Evolutionary conservation across 2,888 invertebrate genomes (phyloP), one percentile per base, ranked within the genome.

Genomic region (Drosophila koepferae): DNA sequence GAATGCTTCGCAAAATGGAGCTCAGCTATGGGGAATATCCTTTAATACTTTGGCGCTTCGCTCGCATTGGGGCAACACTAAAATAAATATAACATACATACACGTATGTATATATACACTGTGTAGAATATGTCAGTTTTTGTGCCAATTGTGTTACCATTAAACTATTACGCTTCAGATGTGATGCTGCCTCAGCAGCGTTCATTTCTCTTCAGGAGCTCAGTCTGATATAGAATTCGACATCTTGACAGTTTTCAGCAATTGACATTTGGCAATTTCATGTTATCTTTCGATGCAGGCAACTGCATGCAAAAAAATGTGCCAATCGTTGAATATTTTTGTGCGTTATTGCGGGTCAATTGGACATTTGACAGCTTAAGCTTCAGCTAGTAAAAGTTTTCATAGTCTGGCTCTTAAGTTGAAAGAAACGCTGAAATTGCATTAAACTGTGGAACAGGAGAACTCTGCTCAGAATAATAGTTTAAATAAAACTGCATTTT

Each of bases 121-220:
- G 44, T 60, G 54, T 63, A 46, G 65, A 85, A 72, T 82, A 69
- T 82, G 86, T 71, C 79, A 77, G 77, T 75, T 79, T 74, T 66
- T 38, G 64, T 80, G 80, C 69, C 82, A 81, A 85, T 84, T 80
- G 77, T 80, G 66, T 74, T 73, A 46, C 84, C 81, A 85, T 85
- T 85, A 86, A 84, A 86, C 82, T 77, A 75, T 75, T 79, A 67
- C 80, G 77, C 81, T 77, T 60, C 63, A 64, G 38, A 65, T 67
- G 77, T n/a, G 63, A 41, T 53, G 67, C 40, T 58, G 44, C 23
- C 54, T 41, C 43, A 51, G n/a, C 46, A 14, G 2, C 28, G 14
- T 2, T 14, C 28, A 8, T 20, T 9, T 34, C n/a, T 4, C 8
- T 28, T 20, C 23, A 18, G 40, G 51, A 53, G 14, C 53, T 48